These are phyloP conservation scores for Mus spicilegus DNA, from an alignment of 2,113 vertebrate genomes.

Conservation along the genomic window DNA sequence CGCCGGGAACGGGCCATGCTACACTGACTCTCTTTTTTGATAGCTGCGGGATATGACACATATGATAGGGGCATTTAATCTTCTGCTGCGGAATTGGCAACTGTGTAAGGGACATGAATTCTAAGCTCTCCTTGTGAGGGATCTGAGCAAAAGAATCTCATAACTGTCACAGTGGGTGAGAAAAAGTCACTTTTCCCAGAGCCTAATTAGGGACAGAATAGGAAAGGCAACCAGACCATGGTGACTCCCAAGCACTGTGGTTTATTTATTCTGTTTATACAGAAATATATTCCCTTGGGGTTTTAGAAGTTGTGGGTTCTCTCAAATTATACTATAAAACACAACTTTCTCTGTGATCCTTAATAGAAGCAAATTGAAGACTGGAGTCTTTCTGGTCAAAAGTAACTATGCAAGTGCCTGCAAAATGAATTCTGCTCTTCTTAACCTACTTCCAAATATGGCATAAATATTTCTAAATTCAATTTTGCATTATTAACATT, in stretches of 20 bases:
- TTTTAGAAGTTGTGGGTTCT: slow-evolving; percentile 9
- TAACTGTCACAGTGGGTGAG: slow-evolving; percentile 53
- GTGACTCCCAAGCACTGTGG: not conserved
- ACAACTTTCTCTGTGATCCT: not conserved
- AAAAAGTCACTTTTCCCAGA: slow-evolving; percentile 15
- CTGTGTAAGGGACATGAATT: slow-evolving; percentile 57
- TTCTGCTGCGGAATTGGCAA: slow-evolving; percentile 35
- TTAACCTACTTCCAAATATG: slow-evolving; percentile 26
- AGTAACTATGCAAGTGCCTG: not conserved
- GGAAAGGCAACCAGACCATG: not conserved
- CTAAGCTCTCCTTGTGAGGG: slow-evolving; percentile 17
- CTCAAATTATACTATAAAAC: slow-evolving; percentile 20
- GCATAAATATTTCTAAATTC: slow-evolving; percentile 33
- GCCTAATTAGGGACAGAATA: not conserved
- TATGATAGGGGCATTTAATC: slow-evolving; percentile 57
- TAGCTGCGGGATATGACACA: not conserved
- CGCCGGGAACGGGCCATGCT: not conserved
- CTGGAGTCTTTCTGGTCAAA: not conserved
- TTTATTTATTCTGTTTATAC: not conserved
- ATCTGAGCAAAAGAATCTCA: slow-evolving; percentile 65
- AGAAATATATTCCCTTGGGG: not conserved
- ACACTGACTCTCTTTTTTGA: slow-evolving; percentile 12
- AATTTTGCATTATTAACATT: not conserved
- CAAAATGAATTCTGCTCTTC: not conserved
- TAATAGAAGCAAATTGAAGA: not conserved